These are phyloP conservation scores for Holothuria glaberrima DNA, from an alignment of 35 echinoderm and acorn worm species.

Conservation along the genomic window DNA sequence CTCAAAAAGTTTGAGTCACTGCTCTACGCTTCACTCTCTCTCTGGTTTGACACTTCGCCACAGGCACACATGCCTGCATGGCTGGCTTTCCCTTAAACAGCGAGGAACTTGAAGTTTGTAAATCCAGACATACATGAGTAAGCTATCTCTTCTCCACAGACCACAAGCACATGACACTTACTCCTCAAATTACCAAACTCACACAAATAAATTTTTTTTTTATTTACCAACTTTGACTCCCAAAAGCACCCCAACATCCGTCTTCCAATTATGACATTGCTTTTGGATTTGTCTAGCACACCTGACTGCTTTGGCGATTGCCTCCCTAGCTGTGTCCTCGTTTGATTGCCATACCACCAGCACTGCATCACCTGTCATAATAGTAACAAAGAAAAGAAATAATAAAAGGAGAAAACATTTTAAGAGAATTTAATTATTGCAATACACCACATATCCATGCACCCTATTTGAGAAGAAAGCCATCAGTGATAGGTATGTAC, in stretches of 20 bases:
- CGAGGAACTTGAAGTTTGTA: too few species aligned
- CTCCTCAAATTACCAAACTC: too few species aligned
- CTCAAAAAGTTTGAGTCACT: too few species aligned
- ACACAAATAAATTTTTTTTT: neutral
- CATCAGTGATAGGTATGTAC: too few species aligned
- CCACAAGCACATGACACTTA: too few species aligned
- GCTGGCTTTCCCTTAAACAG: too few species aligned
- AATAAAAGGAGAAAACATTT: conserved; percentile 4
- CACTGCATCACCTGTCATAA: conserved; percentile 71
- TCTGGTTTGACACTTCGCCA: too few species aligned
- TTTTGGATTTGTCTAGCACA: conserved; percentile 77
- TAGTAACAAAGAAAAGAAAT: neutral
- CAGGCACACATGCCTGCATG: too few species aligned
- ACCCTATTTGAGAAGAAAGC: too few species aligned
- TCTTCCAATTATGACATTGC: conserved; percentile 83
- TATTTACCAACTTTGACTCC: conserved; percentile 79
- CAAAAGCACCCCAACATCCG: conserved; percentile 71
- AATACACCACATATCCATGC: neutral
- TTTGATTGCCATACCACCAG: conserved; percentile 71
- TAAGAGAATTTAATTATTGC: neutral
- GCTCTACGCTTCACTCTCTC: too few species aligned
- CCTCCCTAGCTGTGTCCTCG: conserved; percentile 13
- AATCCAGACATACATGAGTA: too few species aligned
- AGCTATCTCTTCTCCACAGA: too few species aligned
- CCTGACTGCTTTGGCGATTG: conserved; percentile 58